A percentile compares a stretch with the other conserved stretches of the same genome.
These are phyloP conservation scores for Tonatia bakeri DNA, from an alignment of 2,113 vertebrate genomes.

Conservation along the genomic window DNA sequence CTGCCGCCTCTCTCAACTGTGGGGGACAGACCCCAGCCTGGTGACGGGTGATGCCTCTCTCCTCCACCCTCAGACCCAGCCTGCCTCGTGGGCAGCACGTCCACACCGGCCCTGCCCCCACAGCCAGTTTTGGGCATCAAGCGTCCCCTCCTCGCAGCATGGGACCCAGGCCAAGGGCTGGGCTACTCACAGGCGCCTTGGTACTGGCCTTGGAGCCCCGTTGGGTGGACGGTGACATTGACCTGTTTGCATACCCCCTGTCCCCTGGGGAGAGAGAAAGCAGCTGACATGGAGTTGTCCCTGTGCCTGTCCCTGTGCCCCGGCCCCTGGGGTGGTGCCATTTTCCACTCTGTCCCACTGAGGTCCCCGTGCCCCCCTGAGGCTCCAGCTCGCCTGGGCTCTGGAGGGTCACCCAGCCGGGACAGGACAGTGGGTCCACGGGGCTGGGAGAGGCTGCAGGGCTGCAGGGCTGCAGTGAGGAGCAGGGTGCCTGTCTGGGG, in stretches of 20 bases:
- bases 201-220: constrained; percentile 3
- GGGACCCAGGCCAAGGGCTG: accelerated
- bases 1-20: not conserved
- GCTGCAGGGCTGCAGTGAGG: too few relatives aligned
- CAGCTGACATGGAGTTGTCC: accelerated
- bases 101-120: too few relatives aligned
- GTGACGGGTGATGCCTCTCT: accelerated
- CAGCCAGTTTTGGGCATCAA: accelerated
- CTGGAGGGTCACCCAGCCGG: too few relatives aligned
- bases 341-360: not conserved
- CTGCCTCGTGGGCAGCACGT: not conserved
- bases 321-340: accelerated
- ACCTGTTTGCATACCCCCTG: not conserved
- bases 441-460: not conserved
- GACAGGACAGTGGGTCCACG: accelerated
- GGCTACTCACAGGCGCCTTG: constrained; percentile 11
- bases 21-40: not conserved
- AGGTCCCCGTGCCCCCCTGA: accelerated
- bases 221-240: not conserved
- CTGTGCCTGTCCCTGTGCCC: not conserved
- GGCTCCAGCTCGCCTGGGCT: not conserved
- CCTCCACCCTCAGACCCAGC: accelerated
- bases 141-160: accelerated
- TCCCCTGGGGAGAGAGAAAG: constrained; percentile 8
- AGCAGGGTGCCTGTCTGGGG: too few relatives aligned